Percentiles rank a stretch among this genome's conserved stretches.
phyloP scores from a whole-genome alignment of 2,113 vertebrate species.

The Meles meles region DNA sequence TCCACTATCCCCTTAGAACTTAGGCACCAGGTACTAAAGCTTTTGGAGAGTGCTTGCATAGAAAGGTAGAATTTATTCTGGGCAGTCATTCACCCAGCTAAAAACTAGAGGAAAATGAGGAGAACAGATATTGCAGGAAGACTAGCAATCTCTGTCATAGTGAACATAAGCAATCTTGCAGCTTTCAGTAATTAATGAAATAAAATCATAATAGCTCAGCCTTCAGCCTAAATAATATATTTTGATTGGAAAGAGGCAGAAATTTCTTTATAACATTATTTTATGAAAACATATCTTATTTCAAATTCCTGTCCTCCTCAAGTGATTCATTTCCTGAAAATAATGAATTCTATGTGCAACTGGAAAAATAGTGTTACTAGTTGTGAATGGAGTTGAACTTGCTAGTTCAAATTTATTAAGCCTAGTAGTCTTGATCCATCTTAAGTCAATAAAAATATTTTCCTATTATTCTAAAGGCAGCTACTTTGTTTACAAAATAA shows the following conservation, averaged over 20 bases:
- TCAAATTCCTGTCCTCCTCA: neutral
- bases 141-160: neutral
- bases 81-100: neutral
- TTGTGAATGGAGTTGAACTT: neutral
- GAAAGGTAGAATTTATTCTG: neutral
- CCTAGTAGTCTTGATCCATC: neutral
- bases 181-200: neutral
- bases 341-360: neutral
- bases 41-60: neutral
- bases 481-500: neutral
- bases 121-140: neutral
- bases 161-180: neutral
- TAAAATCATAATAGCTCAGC: neutral
- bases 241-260: neutral
- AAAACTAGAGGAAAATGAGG: neutral
- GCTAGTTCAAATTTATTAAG: neutral
- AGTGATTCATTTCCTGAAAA: neutral
- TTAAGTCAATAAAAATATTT: neutral
- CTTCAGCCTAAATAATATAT: neutral
- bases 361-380: neutral
- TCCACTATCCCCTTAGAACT: neutral
- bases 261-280: neutral
- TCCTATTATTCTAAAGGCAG: neutral
- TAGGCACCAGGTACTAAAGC: neutral
- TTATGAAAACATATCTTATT: neutral